Base-by-base conservation (phyloP, 2,888 invertebrate genomes). In the Drosophila percnosoma region DNA sequence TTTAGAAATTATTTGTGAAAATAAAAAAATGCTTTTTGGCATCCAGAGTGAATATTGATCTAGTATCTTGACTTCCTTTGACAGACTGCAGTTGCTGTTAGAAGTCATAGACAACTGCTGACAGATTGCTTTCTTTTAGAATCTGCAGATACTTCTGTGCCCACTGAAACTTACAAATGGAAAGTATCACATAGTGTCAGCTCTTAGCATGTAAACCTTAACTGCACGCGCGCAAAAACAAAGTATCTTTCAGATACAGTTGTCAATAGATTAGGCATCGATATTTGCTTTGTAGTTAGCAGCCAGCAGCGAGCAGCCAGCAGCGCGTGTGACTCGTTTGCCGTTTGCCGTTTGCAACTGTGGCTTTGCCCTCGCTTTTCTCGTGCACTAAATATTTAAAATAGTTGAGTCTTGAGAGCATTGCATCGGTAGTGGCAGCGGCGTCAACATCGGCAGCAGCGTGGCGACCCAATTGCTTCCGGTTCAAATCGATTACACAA, bases 321-420 rank as follows among this genome's bases (percentile, higher is more conserved):
- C 64, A 48, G 66, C 65, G 74, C 70, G 73, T 82, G 85, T 79
- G 87, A 76, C 82, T 61, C 48, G 49, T 48, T 57, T 51, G 52
- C 42, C 48, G 49, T 48, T 57, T 51, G 52, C 42, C 49, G 55
- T 29, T 27, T 63, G 45, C 36, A 21, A 31, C 49, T 73, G 55
- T 51, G 73, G 60, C 62, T 76, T 66, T 78, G 79, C 79, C 79
- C 68, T 80, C 83, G 66, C 78, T 74, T 79, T 87, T 89, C 87
- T 89, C 77, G 82, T 90, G 89, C 76, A 88, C 89, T 87, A 90
- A 90, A 90, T 90, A 90, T 90, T 90, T 90, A 80, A 90, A 90
- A 90, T 90, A 82, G 78, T 75, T 83, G 76, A 71, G 70, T 84
- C 66, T 81, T 75, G 71, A 79, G 80, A 65, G 78, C 70, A 68